Base-by-base conservation (phyloP, 1,140 invertebrate genomes). In the Ips nitidus region DNA sequence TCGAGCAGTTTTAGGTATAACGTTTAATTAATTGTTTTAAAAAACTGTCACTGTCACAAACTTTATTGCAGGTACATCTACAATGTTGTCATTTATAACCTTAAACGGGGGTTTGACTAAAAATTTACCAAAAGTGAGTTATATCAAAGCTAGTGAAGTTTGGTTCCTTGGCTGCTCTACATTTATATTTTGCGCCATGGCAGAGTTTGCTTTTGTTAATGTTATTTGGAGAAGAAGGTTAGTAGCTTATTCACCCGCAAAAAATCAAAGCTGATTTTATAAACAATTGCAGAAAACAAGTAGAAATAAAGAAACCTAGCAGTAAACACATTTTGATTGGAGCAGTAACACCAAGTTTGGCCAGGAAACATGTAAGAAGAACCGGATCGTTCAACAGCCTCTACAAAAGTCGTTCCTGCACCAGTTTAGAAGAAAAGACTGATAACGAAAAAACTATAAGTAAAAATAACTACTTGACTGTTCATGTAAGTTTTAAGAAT, bases 131-230 rank as follows among this genome's bases (percentile, higher is more conserved):
- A 94, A 94, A 79, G 92, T 94, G 1, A 94, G 93, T 8, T 95
- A 95, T 72, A 91, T 95, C n/a, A 94, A 94, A 82, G 92, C 93
- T 0, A 91, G 93, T 66, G 92, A 95, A 80, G 90, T 94, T 56
- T 94, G 94, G 92, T 94, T 93, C 76, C 81, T 94, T n/a, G 91
- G 89, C 0, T 94, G 93, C 76, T 91, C 89, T 1, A 87, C 88
- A 65, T 94, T 94, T 75, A 90, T 94, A 52, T 94, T 94, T 77
- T 88, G 90, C 8, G 91, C 91, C 2, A 86, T 95, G 78, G 88
- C 94, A 1, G 93, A 95, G 75, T 95, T 94, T 78, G 92, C 92
- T n/a, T 91, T 94, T 73, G 93, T 94, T 2, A 95, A 94, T 77
- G 93, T 90, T 0, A 94, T 94, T 76, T 94, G 92, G 86, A 84